Percentiles rank a stretch among this genome's conserved stretches.
Evolutionary conservation across 2,888 invertebrate genomes (phyloP).

Genomic region (Diachrysia chrysitis): DNA sequence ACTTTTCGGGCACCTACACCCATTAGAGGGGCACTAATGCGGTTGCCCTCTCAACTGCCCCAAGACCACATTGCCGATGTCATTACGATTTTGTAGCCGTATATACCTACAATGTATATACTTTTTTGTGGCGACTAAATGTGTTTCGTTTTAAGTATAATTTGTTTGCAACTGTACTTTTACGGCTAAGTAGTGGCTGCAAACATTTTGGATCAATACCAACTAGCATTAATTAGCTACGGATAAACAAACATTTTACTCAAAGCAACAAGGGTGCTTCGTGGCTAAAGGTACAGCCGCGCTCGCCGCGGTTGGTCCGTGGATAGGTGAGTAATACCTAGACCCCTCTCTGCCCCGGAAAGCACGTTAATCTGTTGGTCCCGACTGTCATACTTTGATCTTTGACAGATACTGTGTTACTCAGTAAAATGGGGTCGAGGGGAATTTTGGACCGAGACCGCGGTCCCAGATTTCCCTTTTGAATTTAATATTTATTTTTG

Average conservation of each 20-base stretch:
- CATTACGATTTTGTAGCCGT: conserved; percentile 61
- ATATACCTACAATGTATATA: conserved; percentile 42
- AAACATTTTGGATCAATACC: not conserved
- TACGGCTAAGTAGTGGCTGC: not conserved
- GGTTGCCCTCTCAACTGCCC: conserved; percentile 69
- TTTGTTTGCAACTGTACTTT: conserved; percentile 29
- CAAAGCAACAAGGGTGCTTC: too few species aligned
- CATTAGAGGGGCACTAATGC: conserved; percentile 84
- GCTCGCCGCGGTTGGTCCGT: too few species aligned
- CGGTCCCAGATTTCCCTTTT: too few species aligned
- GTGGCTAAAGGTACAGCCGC: too few species aligned
- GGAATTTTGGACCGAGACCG: too few species aligned
- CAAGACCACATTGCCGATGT: conserved; percentile 68
- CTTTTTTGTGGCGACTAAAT: conserved; percentile 27
- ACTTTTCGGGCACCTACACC: conserved; percentile 81
- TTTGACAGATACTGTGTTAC: too few species aligned
- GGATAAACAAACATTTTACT: not conserved
- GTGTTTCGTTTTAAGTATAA: conserved; percentile 44
- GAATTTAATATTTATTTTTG: too few species aligned
- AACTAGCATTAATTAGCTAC: not conserved
- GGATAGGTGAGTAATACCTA: too few species aligned
- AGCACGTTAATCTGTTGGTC: too few species aligned
- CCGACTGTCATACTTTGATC: too few species aligned
- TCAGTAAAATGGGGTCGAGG: too few species aligned
- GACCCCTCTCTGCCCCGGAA: too few species aligned